These are phyloP conservation scores for Microchrysa polita DNA, from an alignment of 2,888 invertebrate genomes.

Conservation along the genomic window DNA sequence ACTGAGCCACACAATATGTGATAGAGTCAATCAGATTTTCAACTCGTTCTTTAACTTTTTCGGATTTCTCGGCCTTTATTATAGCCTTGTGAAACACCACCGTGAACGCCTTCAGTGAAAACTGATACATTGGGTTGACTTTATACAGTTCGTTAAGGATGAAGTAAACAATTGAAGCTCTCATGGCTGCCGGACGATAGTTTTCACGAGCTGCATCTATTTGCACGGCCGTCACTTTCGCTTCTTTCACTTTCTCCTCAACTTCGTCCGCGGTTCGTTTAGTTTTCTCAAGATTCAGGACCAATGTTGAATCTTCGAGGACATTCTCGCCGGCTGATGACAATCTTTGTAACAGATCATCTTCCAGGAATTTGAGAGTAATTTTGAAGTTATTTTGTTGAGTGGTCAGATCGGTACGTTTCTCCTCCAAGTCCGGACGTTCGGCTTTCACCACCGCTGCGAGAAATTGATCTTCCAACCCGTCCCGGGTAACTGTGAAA, in stretches of 20 bases:
- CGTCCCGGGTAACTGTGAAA: constrained; percentile 93
- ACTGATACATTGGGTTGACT: constrained; percentile 95
- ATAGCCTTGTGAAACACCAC: constrained; percentile 88
- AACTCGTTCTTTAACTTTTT: constrained; percentile 78
- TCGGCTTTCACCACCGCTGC: constrained; percentile 95
- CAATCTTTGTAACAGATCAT: constrained; percentile 84
- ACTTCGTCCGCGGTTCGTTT: constrained; percentile 93
- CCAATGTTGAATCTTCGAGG: constrained; percentile 87
- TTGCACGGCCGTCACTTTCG: constrained; percentile 83
- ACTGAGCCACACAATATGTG: constrained; percentile 85
- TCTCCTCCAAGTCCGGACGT: constrained; percentile 86
- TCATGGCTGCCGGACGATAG: constrained; percentile 83
- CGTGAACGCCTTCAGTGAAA: constrained; percentile 93
- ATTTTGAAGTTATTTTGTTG: constrained; percentile 96
- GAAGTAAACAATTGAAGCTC: constrained; percentile 92
- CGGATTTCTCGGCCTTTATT: constrained; percentile 72
- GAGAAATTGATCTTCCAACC: constrained; percentile 90
- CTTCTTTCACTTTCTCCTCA: constrained; percentile 85
- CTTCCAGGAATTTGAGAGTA: constrained; percentile 89
- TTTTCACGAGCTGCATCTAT: constrained; percentile 92
- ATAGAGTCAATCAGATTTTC: constrained; percentile 84
- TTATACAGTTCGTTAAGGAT: constrained; percentile 90
- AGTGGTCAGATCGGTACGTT: constrained; percentile 84
- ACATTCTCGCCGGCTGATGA: constrained; percentile 94
- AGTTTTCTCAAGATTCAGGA: constrained; percentile 91